These are phyloP conservation scores for Lepidocyrtinus sp. DNA, from an alignment of 2,888 invertebrate genomes.

Conservation along the genomic window DNA sequence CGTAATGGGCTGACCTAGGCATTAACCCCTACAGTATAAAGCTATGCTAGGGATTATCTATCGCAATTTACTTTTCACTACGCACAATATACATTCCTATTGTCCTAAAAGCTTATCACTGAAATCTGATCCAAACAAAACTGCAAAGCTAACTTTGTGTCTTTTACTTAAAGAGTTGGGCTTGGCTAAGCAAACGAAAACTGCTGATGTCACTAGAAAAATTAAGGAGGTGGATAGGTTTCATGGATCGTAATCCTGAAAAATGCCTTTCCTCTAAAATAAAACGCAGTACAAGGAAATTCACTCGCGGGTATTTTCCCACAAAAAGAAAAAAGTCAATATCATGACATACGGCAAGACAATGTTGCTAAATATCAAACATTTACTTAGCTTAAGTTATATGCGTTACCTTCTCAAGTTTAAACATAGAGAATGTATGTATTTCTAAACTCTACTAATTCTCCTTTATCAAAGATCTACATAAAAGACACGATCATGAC, in stretches of 20 bases:
- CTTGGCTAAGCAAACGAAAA: neutral
- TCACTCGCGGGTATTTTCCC: too few relatives aligned
- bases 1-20: neutral
- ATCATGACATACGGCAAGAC: too few relatives aligned
- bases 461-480: too few relatives aligned
- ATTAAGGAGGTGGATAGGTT: constrained; percentile 3
- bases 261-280: neutral
- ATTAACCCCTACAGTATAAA: neutral
- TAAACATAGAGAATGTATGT: too few relatives aligned
- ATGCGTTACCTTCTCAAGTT: too few relatives aligned
- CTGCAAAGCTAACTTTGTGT: neutral
- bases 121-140: neutral
- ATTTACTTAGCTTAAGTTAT: too few relatives aligned
- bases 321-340: too few relatives aligned
- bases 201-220: constrained; percentile 16
- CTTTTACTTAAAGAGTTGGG: too few relatives aligned
- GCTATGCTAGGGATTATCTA: neutral
- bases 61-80: neutral
- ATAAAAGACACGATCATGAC: too few relatives aligned
- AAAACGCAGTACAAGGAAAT: too few relatives aligned
- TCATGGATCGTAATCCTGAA: neutral
- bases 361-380: too few relatives aligned
- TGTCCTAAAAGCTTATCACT: neutral
- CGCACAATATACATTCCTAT: neutral
- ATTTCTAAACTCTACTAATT: too few relatives aligned